A percentile compares a stretch with the other conserved stretches of the same genome.
Evolutionary conservation across 1,140 invertebrate genomes (phyloP).

Genomic region (Charaxes varanes): DNA sequence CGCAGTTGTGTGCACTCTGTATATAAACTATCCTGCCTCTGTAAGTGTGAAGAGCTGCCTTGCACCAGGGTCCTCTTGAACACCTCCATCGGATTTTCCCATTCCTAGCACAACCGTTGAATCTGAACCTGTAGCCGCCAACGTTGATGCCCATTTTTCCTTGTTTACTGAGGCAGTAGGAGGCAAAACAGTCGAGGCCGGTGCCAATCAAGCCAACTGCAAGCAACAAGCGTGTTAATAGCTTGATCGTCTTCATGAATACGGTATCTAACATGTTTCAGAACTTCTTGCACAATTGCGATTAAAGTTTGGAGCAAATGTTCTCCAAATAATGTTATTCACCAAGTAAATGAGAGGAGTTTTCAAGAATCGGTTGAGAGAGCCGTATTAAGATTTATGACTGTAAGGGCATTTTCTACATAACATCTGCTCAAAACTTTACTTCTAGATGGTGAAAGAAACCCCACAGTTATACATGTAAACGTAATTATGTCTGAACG

Average conservation of each 20-base stretch:
- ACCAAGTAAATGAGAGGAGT: too few relatives aligned
- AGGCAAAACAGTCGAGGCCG: constrained; percentile 55
- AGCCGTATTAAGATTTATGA: too few relatives aligned
- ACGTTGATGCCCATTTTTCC: constrained; percentile 68
- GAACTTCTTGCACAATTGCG: too few relatives aligned
- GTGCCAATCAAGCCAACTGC: constrained; percentile 52
- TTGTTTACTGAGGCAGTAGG: constrained; percentile 66
- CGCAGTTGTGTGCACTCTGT: constrained; percentile 61
- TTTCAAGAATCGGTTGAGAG: too few relatives aligned
- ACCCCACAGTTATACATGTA: too few relatives aligned
- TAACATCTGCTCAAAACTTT: too few relatives aligned
- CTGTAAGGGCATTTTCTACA: too few relatives aligned
- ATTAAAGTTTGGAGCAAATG: too few relatives aligned
- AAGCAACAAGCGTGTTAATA: constrained; percentile 21
- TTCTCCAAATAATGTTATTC: too few relatives aligned
- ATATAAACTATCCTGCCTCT: constrained; percentile 62
- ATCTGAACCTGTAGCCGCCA: constrained; percentile 59
- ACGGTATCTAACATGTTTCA: background rate
- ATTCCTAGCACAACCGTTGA: constrained; percentile 62
- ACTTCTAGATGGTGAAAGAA: too few relatives aligned
- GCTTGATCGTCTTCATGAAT: constrained; percentile 1
- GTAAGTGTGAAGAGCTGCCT: constrained; percentile 60
- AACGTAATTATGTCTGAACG: too few relatives aligned
- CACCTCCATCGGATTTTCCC: constrained; percentile 63
- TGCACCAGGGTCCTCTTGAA: constrained; percentile 62